Evolutionary conservation across 1,140 invertebrate species (phyloP), one percentile per base, ranked within the genome.

Genomic region (Phymastichus coffea): DNA sequence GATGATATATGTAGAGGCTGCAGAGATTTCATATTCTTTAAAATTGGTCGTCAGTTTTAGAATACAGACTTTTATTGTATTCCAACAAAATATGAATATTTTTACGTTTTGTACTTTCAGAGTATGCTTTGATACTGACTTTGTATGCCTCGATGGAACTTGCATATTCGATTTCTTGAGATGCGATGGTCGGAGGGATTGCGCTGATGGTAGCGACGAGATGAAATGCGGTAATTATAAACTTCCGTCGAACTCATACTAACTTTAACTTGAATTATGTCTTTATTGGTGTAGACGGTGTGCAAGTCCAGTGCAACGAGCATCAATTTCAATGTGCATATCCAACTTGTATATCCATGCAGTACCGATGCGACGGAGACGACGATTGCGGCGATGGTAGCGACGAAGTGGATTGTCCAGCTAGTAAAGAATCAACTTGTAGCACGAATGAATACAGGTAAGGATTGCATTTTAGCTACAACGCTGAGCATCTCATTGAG

Each of bases 341-440:
- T 44, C 81, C 81, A 8, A 81, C 82, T 14, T 92, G 90, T 66
- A 85, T 91, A 15, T 84, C 87, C 8, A 83, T 85, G 63, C 84
- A 87, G 23, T 90, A 92, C 63, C 85, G 86, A 57, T 95, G 93
- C 72, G 93, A 95, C 70, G 89, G 88, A 0, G 89, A 94, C 66
- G 90, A 95, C 70, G 92, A 95, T 71, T 96, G 94, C 69, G 92
- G 91, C 1, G 93, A 95, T 72, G 88, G 87, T 81, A 92, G 88
- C 54, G 89, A 91, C 65, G 89, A 92, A 70, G 85, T 88, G 66
- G 84, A 85, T 58, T 91, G 89, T 67, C 82, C 84, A 0, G 82
- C 81, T 33, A 22, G 15, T 12, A 69, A 81, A 8, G 72, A 74
- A 3, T 81, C 81, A 4, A 81, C 74, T 1, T 88, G 87, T 59